Conservation (phyloP, 2,113 vertebrate genomes). For the Bos indicus region DNA sequence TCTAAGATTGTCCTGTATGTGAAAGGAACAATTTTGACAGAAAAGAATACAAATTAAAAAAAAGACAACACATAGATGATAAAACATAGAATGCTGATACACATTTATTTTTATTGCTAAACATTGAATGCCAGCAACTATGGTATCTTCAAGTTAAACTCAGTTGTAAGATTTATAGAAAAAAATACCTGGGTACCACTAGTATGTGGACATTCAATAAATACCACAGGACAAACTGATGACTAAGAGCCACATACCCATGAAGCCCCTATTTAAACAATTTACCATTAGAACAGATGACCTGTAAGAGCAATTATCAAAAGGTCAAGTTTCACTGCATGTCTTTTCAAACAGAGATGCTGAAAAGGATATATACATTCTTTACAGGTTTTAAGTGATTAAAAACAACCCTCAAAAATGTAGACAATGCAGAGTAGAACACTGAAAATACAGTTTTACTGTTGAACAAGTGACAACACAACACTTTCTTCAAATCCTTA, state of each 20-base stretch:
- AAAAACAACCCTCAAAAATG: conserved; percentile 37
- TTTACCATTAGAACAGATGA: conserved; percentile 31
- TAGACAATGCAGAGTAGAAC: conserved; percentile 61
- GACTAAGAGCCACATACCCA: conserved; percentile 10
- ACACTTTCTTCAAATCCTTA: conserved; percentile 40
- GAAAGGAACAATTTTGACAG: conserved; percentile 33
- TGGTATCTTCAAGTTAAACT: conserved; percentile 46
- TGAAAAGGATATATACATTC: conserved; percentile 49
- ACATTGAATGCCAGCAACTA: conserved; percentile 43
- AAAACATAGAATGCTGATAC: conserved; percentile 49
- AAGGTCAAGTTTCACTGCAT: conserved; percentile 49
- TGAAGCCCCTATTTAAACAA: conserved; percentile 27
- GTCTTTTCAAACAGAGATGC: conserved; percentile 54
- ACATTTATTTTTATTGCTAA: conserved; percentile 70
- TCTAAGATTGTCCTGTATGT: not conserved
- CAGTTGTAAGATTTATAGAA: conserved; percentile 34
- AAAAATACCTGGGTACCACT: conserved; percentile 40
- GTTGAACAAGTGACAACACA: conserved; percentile 46
- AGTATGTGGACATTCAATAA: conserved; percentile 52
- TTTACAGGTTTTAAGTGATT: conserved; percentile 30
- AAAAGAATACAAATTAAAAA: not conserved
- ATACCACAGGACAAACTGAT: conserved; percentile 52
- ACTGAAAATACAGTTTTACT: conserved; percentile 55
- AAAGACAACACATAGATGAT: conserved; percentile 33
- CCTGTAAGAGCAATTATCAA: conserved; percentile 19